A percentile compares a stretch with the other conserved stretches of the same genome.
phyloP scores from a whole-genome alignment of 2,888 invertebrate genomes.

The Clitarchus hookeri region DNA sequence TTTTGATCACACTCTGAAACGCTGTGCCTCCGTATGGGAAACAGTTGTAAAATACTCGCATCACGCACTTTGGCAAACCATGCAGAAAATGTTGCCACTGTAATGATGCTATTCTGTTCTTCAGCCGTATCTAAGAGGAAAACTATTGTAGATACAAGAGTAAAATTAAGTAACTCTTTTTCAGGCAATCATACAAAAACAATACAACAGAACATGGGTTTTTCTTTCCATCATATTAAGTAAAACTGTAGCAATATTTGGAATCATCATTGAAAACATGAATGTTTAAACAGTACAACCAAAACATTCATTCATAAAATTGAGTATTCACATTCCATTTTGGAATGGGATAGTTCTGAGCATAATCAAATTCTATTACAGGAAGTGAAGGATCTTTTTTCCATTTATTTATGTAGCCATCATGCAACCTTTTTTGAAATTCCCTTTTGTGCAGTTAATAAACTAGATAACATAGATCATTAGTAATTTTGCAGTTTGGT shows the following conservation, averaged over 20 bases:
- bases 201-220: not conserved
- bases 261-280: constrained; percentile 19
- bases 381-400: not conserved
- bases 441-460: not conserved
- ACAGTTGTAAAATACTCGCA: constrained; percentile 17
- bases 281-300: not conserved
- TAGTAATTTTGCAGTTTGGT: not conserved
- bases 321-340: not conserved
- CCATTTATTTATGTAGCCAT: not conserved
- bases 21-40: not conserved
- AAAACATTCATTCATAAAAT: constrained; percentile 5
- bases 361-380: constrained; percentile 16
- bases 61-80: not conserved
- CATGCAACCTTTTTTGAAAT: not conserved
- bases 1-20: not conserved
- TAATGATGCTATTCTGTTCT: not conserved
- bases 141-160: not conserved
- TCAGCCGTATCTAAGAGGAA: constrained; percentile 11
- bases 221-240: not conserved
- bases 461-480: not conserved
- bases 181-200: not conserved
- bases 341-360: constrained; percentile 22
- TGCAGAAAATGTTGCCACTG: constrained; percentile 8
- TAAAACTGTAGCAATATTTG: not conserved
- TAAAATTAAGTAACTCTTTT: not conserved